Conservation (phyloP, 2,888 invertebrate genomes). For the Rotaria socialis region DNA sequence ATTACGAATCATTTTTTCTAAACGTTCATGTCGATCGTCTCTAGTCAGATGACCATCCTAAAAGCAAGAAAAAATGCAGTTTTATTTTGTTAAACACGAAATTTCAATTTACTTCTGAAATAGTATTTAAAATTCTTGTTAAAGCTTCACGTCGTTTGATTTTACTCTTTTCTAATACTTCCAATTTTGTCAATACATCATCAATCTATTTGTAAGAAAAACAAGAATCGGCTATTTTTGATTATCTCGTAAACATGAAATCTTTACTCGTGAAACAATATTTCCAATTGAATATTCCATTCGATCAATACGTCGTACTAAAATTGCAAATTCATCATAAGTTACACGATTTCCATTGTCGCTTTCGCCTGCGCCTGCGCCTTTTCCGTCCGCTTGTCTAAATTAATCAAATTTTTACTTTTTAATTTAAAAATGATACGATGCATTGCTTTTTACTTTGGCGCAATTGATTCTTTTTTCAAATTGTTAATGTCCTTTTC, state of each 20-base stretch:
- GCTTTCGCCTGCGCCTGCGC: neutral
- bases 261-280: slow-evolving; percentile 50
- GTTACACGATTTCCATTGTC: slow-evolving; percentile 37
- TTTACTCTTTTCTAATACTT: slow-evolving; percentile 62
- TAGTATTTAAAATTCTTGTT: slow-evolving; percentile 59
- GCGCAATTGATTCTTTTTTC: neutral
- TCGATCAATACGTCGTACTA: slow-evolving; percentile 54
- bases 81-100: neutral
- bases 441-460: neutral
- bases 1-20: slow-evolving; percentile 60
- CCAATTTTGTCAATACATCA: slow-evolving; percentile 61
- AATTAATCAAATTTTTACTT: neutral
- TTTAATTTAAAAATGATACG: too few species aligned
- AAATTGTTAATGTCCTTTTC: slow-evolving; percentile 19
- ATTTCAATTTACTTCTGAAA: slow-evolving; percentile 58
- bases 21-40: slow-evolving; percentile 59
- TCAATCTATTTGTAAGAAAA: slow-evolving; percentile 60
- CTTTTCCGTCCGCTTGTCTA: neutral
- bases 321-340: slow-evolving; percentile 42
- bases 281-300: slow-evolving; percentile 55
- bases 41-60: slow-evolving; percentile 52
- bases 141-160: slow-evolving; percentile 61
- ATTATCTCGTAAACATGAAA: neutral
- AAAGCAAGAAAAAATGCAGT: neutral
- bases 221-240: neutral